These are phyloP conservation scores for Elmis aenea DNA, from an alignment of 2,888 invertebrate genomes.

Conservation along the genomic window DNA sequence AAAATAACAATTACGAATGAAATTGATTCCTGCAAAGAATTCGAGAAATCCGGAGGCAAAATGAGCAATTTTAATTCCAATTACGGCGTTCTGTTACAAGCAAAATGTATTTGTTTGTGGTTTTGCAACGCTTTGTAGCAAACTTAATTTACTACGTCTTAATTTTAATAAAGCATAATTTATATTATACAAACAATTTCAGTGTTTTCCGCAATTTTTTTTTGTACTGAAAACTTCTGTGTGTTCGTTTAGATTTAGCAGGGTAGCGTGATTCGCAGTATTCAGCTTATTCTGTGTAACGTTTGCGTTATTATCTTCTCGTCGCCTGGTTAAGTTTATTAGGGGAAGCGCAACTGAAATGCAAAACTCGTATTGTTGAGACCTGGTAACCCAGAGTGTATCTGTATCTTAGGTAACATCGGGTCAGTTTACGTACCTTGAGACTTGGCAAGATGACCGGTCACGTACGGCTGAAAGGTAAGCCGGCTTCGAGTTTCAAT, in stretches of 20 bases:
- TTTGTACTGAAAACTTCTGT: too few relatives aligned
- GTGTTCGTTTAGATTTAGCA: too few relatives aligned
- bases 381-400: conserved; percentile 16
- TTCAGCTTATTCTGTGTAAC: too few relatives aligned
- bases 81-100: conserved; percentile 19
- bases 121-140: conserved; percentile 19
- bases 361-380: too few relatives aligned
- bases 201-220: too few relatives aligned
- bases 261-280: too few relatives aligned
- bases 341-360: too few relatives aligned
- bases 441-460: conserved; percentile 13
- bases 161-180: conserved; percentile 14
- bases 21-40: conserved; percentile 24
- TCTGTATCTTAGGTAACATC: conserved; percentile 14
- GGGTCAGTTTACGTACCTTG: conserved; percentile 13
- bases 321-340: too few relatives aligned
- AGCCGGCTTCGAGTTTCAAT: conserved; percentile 16
- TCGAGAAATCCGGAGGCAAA: conserved; percentile 23
- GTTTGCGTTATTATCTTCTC: too few relatives aligned
- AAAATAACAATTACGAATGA: conserved; percentile 23
- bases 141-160: conserved; percentile 18
- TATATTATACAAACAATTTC: too few relatives aligned
- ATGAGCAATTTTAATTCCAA: conserved; percentile 30
- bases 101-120: conserved; percentile 27
- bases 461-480: conserved; percentile 19